Base-by-base conservation (phyloP, 1,140 invertebrate genomes). In the Wasmannia auropunctata region DNA sequence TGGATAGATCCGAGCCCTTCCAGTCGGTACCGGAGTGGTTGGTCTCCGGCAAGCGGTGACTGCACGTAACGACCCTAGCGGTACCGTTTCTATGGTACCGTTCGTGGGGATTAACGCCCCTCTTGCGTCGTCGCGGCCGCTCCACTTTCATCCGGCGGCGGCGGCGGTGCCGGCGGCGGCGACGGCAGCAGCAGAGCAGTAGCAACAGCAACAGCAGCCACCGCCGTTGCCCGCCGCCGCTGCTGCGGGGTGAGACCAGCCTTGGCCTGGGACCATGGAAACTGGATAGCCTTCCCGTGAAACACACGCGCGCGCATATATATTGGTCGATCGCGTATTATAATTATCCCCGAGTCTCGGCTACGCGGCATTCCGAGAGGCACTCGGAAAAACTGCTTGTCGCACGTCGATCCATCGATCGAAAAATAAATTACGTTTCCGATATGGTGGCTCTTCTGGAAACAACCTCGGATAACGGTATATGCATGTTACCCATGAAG, bases 1-100 rank as follows among this genome's bases (percentile, higher is more conserved):
- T 43, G 79, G 25, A 43, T 72, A 40, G 4, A 51, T 40, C n/a
- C 43, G 60, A 70, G 40, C 76, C 63, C 62, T 83, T 37, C 79
- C 19, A 83, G 65, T 56, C 79, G 79, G 65, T 72, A 81, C 70
- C 70, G 54, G 75, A 89, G 79, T 90, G 89, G 89, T 85, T 88
- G 88, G 72, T 89, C 79, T 60, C 70, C 60, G 87, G 19, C 37
- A 74, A 67, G 86, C 88, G 58, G 46, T 79, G 54, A 83, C 69
- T 74, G 65, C 79, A 85, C 85, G 85, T 92, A 92, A 93, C 93
- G 93, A 93, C 92, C 91, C 90, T 91, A 91, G 90, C 91, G 93
- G 93, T 94, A 95, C 93, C 93, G 93, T 94, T 94, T 94, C 93
- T 94, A 94, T 94, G 94, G 94, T 94, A 94, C 94, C 93, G 93